Evolutionary conservation across 1,140 invertebrate genomes (phyloP), one percentile per base, ranked within the genome.

Genomic region (Nebria ingens): DNA sequence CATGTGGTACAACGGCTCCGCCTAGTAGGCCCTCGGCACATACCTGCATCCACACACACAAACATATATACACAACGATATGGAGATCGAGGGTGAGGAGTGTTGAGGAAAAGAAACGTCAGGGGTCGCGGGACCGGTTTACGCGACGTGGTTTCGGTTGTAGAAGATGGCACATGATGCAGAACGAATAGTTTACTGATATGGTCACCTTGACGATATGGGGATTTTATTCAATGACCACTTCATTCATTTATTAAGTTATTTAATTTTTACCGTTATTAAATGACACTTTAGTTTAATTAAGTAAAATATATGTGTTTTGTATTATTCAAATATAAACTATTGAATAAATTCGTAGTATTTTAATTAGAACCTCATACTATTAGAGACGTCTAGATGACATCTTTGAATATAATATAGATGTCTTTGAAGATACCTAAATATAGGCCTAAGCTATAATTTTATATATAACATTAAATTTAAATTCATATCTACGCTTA

Each of bases 1-100:
- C 40, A 45, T 45, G 40, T 45, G 40, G 40, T 45, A 45, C 40
- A 45, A 45, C 40, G 40, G 40, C 40, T 45, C 40, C 40, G 40
- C 40, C 40, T 17, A 45, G 40, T 45, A 45, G 40, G 40, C 40
- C 40, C 40, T 12, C 40, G 40, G 40, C 40, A 17, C 40, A 45
- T 45, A 45, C 40, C 40, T 45, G 40, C 40, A 45, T 45, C 40
- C 9, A 11, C 17, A 45, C 40, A 45, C 40, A 17, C 40, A 45
- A 4, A 45, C 40, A 45, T 17, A 45, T 17, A 45, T 17, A 45
- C 17, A 45, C 40, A 45, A 17, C 9, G 6, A 45, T 9, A 34
- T 3, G 40, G 17, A 11, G 40, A 45, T 11, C 40, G 17, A 4
- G 17, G 6, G 9, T 17, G 40, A 45, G 40, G 25, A 13, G 25